Conservation (phyloP, 2,888 invertebrate genomes). For the Idaea straminata region DNA sequence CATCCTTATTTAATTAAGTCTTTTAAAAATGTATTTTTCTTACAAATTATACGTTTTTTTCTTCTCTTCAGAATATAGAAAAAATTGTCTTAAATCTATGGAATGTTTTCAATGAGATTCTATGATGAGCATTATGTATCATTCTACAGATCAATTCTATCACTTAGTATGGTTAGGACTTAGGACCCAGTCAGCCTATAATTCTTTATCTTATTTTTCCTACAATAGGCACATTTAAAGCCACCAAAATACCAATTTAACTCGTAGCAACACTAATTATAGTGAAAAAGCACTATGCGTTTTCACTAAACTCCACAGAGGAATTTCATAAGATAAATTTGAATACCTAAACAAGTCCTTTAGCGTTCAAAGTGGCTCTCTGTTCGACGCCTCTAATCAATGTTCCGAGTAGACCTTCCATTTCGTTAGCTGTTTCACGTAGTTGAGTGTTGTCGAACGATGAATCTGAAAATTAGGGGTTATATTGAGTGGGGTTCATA, state of each 20-base stretch:
- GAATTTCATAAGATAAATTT: no score
- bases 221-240: not conserved
- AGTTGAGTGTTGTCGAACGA: slow-evolving; percentile 83
- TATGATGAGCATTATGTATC: slow-evolving; percentile 9
- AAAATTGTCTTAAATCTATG: not conserved
- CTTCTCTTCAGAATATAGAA: no score
- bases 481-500: not conserved
- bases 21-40: no score
- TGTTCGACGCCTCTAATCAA: slow-evolving; percentile 84
- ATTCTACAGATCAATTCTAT: not conserved
- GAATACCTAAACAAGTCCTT: slow-evolving; percentile 37
- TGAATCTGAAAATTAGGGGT: slow-evolving; percentile 54
- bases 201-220: not conserved
- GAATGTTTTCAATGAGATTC: not conserved
- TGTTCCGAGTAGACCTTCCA: slow-evolving; percentile 84
- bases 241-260: no score
- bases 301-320: no score
- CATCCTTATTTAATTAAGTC: no score
- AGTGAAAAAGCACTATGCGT: no score
- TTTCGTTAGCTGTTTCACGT: slow-evolving; percentile 84
- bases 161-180: not conserved
- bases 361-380: slow-evolving; percentile 65
- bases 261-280: no score
- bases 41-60: no score
- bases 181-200: not conserved